These are phyloP conservation scores for Nomada fabriciana DNA, from an alignment of 2,888 invertebrate genomes.

Conservation along the genomic window DNA sequence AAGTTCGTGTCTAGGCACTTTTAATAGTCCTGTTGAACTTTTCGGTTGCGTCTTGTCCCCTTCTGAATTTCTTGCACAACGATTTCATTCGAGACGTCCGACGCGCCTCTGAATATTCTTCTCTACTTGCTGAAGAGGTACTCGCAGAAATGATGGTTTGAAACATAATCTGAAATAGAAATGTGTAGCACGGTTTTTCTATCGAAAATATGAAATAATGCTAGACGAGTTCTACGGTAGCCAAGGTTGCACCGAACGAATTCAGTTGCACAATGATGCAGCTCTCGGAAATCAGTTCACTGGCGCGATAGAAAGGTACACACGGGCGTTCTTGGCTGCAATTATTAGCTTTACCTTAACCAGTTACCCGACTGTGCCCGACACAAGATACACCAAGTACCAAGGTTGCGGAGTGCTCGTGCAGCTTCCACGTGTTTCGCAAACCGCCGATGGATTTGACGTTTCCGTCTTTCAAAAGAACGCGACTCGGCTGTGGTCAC, in stretches of 20 bases:
- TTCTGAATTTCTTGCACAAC: constrained; percentile 19
- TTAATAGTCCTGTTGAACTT: constrained; percentile 25
- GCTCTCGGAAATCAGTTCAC: constrained; percentile 76
- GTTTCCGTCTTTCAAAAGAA: constrained; percentile 38
- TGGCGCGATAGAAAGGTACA: constrained; percentile 74
- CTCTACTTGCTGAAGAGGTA: neutral
- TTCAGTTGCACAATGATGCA: constrained; percentile 77
- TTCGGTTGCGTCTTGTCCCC: neutral
- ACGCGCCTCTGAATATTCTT: neutral
- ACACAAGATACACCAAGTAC: constrained; percentile 29
- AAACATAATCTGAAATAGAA: neutral
- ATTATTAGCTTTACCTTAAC: constrained; percentile 70
- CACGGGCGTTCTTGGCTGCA: constrained; percentile 49
- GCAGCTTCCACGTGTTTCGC: constrained; percentile 39
- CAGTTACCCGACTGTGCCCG: constrained; percentile 56
- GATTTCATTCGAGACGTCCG: neutral
- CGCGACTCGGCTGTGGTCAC: neutral
- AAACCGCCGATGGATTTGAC: constrained; percentile 27
- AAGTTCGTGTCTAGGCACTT: neutral
- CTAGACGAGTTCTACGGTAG: constrained; percentile 56
- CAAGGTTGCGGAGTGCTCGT: constrained; percentile 64
- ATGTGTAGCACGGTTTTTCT: neutral
- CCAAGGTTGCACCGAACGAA: constrained; percentile 76
- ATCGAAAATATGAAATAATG: constrained; percentile 71
- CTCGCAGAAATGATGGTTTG: neutral